Evolutionary conservation across 2,888 invertebrate genomes (phyloP).

Genomic region (Cryptus viduatorius): DNA sequence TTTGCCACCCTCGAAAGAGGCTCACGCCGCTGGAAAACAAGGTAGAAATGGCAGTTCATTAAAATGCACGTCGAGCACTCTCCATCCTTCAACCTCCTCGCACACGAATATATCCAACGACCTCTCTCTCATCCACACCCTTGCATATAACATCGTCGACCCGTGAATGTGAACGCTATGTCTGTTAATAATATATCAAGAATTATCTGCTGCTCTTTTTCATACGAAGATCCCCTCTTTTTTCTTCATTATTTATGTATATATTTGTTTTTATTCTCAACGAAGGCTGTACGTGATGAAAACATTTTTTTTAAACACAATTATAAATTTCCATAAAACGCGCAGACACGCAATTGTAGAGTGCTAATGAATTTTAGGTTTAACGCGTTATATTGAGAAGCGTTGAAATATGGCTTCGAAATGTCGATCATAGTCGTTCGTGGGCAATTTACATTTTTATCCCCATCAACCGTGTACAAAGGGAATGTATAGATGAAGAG

Average conservation of each 20-base stretch:
- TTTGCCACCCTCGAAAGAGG: conserved; percentile 48
- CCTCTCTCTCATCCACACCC: conserved; percentile 26
- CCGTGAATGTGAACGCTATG: neutral
- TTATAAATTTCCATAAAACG: neutral
- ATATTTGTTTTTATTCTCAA: neutral
- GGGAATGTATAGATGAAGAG: too few species aligned
- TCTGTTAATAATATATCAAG: neutral
- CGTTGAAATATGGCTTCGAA: neutral
- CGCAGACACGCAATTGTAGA: neutral
- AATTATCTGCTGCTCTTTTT: neutral
- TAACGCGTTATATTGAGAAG: neutral
- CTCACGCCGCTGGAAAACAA: conserved; percentile 69
- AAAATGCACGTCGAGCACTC: conserved; percentile 75
- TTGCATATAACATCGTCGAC: neutral
- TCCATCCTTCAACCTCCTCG: conserved; percentile 56
- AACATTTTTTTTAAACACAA: conserved; percentile 1
- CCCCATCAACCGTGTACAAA: too few species aligned
- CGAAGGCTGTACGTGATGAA: neutral
- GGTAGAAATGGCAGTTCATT: conserved; percentile 76
- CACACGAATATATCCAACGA: neutral
- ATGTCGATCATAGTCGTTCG: neutral
- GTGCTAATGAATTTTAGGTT: neutral
- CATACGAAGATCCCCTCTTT: neutral
- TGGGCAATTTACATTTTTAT: neutral
- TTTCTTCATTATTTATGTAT: neutral